Evolutionary conservation across 2,113 vertebrate genomes (phyloP), one percentile per base, ranked within the genome.

Genomic region (Periophthalmus modestus): DNA sequence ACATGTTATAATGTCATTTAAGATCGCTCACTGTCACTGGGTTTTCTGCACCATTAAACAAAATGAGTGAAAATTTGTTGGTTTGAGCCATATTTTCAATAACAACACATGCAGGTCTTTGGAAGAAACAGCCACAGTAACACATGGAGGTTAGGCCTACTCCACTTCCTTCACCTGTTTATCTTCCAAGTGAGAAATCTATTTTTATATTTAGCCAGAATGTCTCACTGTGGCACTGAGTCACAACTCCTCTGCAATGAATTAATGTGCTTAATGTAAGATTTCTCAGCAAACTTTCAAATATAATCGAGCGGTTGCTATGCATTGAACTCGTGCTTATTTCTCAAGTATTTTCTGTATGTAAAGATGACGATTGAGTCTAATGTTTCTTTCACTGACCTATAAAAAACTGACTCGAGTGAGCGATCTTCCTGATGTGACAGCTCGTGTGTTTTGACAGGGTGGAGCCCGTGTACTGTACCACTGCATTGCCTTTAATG

Each of bases 401-500:
- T 62, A 62, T 62, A 62, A 34, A 62, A 62, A 62, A 16, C 59
- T 34, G 59, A 34, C 28, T 18, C 14, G 10, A 15, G 58, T 62
- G 28, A 62, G 6, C 28, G 34, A 62, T 34, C 59, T 19, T 34
- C 7, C 28, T 5, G 9, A 3, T 19, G 15, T 62, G 59, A 62
- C 59, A 36, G 59, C 59, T 7, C 34, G 59, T 62, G 59, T 62
- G 23, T 67, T 73, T 48, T 48, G 34, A 47, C 43, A 13, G 15
- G 47, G 18, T 19, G 39, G 11, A 55, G 23, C 34, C 63, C 21
- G 34, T 59, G 28, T 34, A 62, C 59, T 16, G n/a, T 59, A 61
- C 66, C n/a, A 69, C n/a, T 72, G 59, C 24, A 63, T 71, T 75
- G 61, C 63, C 57, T 76, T 79, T 81, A 75, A 73, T 78, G 58